Base-by-base conservation (phyloP, 2,888 invertebrate species). In the Ptychoptera contaminata region DNA sequence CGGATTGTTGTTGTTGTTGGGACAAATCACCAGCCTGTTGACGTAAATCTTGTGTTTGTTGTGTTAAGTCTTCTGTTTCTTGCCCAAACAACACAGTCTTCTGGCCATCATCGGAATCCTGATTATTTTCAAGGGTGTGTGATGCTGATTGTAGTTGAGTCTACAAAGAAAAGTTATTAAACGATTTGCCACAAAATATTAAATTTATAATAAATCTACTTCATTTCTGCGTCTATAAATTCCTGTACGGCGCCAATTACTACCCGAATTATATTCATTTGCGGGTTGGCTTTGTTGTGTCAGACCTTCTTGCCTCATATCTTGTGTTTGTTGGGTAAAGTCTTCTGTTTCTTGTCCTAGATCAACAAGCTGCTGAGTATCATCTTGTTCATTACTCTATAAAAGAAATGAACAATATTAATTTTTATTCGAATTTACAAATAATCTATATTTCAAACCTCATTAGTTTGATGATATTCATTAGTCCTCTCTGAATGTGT, bases 131-230 rank as follows among this genome's bases (percentile, higher is more conserved):
- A 5, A 23, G 23, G 3, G 23, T 23, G 23, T 23, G 23, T 23
- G 23, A 23, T 5, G 23, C 23, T 23, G 23, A 23, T 23, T 23
- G 23, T 5, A 23, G 23, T 23, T 23, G 23, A 23, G 23, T 23
- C 23, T 23, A 23, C 3, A 23, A 23, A 3, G 23, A 7, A 23
- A 23, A 23, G 7, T 23, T 23, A 23, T 23, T 23, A 3, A 23
- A 23, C n/a, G n/a, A 23, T 23, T 5, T 12, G 5, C 14, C 11
- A 14, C n/a, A 7, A 7, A 7, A 4, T 2, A 37, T 14, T 10
- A 10, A 8, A 14, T 10, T 35, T 34, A 16, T 12, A 34, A 42
- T n/a, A 35, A 42, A 42, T 42, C 41, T 35, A 34, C 42, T 16
- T 7, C 23, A 34, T 42, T 34, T 14, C 16, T 42, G 34, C 34